Base-by-base conservation (phyloP, 2,888 invertebrate species). In the Seira musarum region DNA sequence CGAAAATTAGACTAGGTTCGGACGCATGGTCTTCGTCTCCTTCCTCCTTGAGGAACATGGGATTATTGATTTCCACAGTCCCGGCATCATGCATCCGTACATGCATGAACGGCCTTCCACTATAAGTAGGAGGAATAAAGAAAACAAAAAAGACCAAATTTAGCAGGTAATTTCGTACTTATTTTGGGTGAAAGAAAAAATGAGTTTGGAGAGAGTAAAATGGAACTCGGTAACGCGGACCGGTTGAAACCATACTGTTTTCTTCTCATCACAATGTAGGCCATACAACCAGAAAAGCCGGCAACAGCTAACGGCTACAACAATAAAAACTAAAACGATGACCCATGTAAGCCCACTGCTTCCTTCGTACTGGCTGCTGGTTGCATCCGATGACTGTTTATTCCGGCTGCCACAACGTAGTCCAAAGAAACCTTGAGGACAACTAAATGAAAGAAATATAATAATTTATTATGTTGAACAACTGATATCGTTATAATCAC, bases 31-130 rank as follows among this genome's bases (percentile, higher is more conserved):
- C 87, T 66, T 88, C 88, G 22, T 92, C 92, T 69, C 88, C 85
- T 82, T 92, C 92, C 80, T 93, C 93, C 75, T 91, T 91, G 87
- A 94, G 92, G 89, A 95, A 96, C 93, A 95, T 95, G 30, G 95
- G 95, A 91, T 96, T 96, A 88, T 90, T 93, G 87, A 94, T 94
- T 91, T 95, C 95, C 88, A 95, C 94, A 67, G 89, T 89, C 35
- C 88, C 88, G 89, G 94, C 95, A 89, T 95, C 95, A 79, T 94
- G 92, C 87, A 95, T 92, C 13, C 95, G 91, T 81, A 94, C 93
- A 90, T 95, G 95, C 86, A 93, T 92, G 88, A 95, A 95, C 69
- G 93, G 91, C 85, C 91, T 90, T 2, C 92, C 91, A 87, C 93
- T 93, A 88, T 1, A 87, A 87, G 79, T 46, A 1, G 30, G 57